Conservation (phyloP, 2,797 vertebrate species). For the Hippoglossus hippoglossus region DNA sequence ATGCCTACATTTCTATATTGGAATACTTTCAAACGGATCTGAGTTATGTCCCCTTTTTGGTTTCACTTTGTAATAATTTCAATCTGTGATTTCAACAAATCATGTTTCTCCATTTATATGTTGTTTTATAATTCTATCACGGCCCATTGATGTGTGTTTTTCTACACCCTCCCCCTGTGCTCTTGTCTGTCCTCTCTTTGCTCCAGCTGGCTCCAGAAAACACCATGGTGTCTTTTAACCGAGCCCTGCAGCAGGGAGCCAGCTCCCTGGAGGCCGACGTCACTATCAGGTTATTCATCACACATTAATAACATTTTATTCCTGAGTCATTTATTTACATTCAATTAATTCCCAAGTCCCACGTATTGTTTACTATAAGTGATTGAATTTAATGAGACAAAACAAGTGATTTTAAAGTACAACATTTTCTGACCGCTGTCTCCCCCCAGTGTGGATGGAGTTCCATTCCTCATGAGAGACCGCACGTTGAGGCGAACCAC, state of each 20-base stretch:
- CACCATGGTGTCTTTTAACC: conserved; percentile 94
- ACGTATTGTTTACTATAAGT: conserved; percentile 11
- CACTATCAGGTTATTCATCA: conserved; percentile 86
- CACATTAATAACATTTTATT: conserved; percentile 22
- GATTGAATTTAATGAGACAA: background rate
- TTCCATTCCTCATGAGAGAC: conserved; percentile 96
- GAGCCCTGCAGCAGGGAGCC: conserved; percentile 90
- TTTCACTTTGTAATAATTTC: no score
- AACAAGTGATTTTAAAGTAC: background rate
- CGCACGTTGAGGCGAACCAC: conserved; percentile 91
- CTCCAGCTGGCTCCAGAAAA: conserved; percentile 94
- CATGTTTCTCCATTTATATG: background rate
- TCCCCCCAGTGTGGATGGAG: conserved; percentile 88
- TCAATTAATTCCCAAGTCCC: conserved; percentile 12
- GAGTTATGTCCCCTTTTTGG: no score
- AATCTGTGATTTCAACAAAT: no score
- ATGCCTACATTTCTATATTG: no score
- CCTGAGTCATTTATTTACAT: conserved; percentile 24
- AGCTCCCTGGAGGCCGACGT: conserved; percentile 92
- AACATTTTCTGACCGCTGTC: background rate
- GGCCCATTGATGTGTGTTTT: background rate
- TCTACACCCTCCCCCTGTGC: conserved; percentile 16
- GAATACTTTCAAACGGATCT: no score
- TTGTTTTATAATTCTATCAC: background rate
- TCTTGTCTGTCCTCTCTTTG: conserved; percentile 27